phyloP scores from a whole-genome alignment of 2,888 invertebrate genomes.

The Cephalotes varians region DNA sequence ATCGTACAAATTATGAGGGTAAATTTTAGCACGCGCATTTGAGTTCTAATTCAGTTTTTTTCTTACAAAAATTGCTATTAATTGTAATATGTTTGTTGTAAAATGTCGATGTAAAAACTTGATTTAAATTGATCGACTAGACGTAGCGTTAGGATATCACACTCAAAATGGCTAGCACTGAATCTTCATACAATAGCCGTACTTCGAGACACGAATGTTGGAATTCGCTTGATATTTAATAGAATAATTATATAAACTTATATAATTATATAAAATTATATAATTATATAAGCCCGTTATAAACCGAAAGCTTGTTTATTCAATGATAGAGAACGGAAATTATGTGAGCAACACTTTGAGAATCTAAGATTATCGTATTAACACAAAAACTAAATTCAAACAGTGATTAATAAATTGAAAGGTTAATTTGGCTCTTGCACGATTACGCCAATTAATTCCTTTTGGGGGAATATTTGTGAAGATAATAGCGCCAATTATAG shows the following conservation, averaged over 20 bases:
- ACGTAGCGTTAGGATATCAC: neutral
- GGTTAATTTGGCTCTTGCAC: neutral
- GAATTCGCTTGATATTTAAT: neutral
- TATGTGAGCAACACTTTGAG: too few relatives aligned
- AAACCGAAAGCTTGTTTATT: neutral
- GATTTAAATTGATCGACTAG: neutral
- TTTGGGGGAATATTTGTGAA: neutral
- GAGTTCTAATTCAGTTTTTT: neutral
- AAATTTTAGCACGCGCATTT: constrained; percentile 5
- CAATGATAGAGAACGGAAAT: neutral
- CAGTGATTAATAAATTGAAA: neutral
- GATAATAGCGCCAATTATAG: neutral
- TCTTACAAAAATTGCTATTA: neutral
- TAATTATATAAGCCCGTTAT: neutral
- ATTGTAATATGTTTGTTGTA: neutral
- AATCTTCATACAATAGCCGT: neutral
- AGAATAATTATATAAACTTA: too few relatives aligned
- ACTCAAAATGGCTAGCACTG: neutral
- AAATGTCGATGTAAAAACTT: neutral
- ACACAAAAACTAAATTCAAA: neutral
- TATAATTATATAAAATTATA: too few relatives aligned
- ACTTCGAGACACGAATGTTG: neutral
- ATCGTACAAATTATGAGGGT: constrained; percentile 55
- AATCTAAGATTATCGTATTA: too few relatives aligned
- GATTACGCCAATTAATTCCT: neutral